Conservation (phyloP, 2,797 vertebrate species). For the Zenarchopterus dispar region DNA sequence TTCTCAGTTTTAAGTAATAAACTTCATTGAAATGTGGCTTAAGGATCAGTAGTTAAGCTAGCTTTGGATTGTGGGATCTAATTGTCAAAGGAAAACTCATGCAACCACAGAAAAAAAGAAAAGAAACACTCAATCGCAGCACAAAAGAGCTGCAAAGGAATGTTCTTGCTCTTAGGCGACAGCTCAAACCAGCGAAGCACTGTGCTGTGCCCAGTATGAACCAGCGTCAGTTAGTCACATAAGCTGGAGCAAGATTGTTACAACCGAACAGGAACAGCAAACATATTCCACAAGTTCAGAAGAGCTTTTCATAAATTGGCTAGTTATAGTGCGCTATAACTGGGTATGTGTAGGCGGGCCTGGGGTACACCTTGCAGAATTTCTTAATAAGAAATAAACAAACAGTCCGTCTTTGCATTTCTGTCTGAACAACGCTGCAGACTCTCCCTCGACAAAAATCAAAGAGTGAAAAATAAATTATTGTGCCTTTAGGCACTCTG, state of each 20-base stretch:
- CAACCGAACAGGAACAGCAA: conserved; percentile 46
- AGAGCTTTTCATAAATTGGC: conserved; percentile 57
- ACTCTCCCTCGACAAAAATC: conserved; percentile 59
- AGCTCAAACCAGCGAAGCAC: neutral
- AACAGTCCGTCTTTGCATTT: conserved; percentile 56
- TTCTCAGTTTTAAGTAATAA: too few species aligned
- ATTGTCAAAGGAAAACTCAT: neutral
- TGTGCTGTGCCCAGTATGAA: conserved; percentile 10
- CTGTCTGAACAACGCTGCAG: conserved; percentile 53
- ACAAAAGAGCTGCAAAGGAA: conserved; percentile 8
- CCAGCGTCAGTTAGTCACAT: conserved; percentile 43
- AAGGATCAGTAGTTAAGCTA: neutral
- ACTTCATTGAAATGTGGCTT: neutral
- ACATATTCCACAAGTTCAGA: conserved; percentile 66
- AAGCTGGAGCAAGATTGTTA: conserved; percentile 49
- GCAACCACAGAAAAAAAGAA: neutral
- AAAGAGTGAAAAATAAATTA: conserved; percentile 70
- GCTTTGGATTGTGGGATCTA: too few species aligned
- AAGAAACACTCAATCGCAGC: neutral
- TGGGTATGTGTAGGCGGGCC: conserved; percentile 61
- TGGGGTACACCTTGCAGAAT: conserved; percentile 23
- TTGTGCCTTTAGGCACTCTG: conserved; percentile 54
- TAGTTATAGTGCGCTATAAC: conserved; percentile 72
- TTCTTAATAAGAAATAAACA: conserved; percentile 61
- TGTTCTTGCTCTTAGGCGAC: neutral